Evolutionary conservation across 2,888 invertebrate genomes (phyloP), one percentile per base, ranked within the genome.

Genomic region (Troides oblongomaculatus): DNA sequence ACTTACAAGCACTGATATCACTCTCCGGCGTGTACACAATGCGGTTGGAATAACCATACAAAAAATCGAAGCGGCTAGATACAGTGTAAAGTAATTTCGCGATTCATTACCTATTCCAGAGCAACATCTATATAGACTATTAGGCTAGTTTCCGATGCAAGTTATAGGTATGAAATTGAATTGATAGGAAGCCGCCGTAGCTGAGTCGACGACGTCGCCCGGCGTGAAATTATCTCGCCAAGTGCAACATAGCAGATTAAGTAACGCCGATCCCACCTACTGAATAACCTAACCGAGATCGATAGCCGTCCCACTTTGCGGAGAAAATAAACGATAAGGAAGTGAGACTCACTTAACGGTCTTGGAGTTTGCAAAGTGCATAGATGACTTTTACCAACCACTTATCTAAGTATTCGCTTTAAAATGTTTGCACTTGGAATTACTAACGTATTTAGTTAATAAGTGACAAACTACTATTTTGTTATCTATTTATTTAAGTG

Each of bases 201-300:
- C 76, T 71, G 68, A 72, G 74, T 74, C 75, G 72, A 71, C 73
- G 72, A 61, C 74, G 73, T 71, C 75, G 80, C 71, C 74, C 75
- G 81, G 82, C 87, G 84, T 86, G 84, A 89, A 88, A 87, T 89
- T 87, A 87, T 87, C 81, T 80, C 75, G 73, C 77, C 79, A 82
- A 84, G 83, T 83, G 87, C 86, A 82, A 84, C 84, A 83, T 85
- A 81, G 79, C 74, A 83, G 85, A 87, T 87, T 86, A 86, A 88
- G 82, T 86, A 84, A 74, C 81, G 76, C 74, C 79, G 79, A 81
- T 82, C 80, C 78, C 76, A 80, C 80, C 78, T 78, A 75, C 75
- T 77, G 80, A 79, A 81, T 82, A 84, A 84, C 79, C 77, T 74
- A 73, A 75, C 73, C 71, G 72, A 72, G 75, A 75, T 79, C 77